Conservation (phyloP, 2,888 invertebrate genomes). For the Pseudococcus longispinus region DNA sequence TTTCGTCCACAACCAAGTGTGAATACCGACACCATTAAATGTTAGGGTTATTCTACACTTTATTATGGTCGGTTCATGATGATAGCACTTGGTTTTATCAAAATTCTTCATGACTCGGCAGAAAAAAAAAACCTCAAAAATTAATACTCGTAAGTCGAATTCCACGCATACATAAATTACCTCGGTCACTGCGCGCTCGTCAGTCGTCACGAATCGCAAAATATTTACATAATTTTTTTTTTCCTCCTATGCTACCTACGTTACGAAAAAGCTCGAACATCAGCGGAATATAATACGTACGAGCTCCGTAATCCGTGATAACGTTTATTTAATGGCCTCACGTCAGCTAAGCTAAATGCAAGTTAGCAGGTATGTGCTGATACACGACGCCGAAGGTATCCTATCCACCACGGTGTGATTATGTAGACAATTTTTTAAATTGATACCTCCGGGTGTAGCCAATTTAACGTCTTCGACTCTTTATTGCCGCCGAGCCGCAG, state of each 20-base stretch:
- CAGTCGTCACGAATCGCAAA: conserved; percentile 14
- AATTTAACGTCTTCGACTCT: not conserved
- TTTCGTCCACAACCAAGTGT: not conserved
- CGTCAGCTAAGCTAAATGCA: not conserved
- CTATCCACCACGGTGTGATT: no score
- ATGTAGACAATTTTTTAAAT: not conserved
- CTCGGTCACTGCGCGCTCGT: not conserved
- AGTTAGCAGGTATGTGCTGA: not conserved
- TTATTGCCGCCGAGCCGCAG: not conserved
- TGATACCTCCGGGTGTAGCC: conserved; percentile 7
- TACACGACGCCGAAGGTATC: no score
- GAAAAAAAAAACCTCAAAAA: not conserved
- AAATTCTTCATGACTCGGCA: conserved; percentile 14
- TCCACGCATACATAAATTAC: not conserved
- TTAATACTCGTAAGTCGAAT: not conserved
- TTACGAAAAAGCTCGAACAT: not conserved
- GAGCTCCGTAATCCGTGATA: not conserved
- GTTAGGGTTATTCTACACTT: not conserved
- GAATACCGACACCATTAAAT: not conserved
- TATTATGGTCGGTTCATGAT: not conserved
- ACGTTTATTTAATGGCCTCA: not conserved
- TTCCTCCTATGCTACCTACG: not conserved
- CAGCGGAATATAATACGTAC: not conserved
- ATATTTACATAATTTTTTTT: conserved; percentile 8
- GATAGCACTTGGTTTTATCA: not conserved